These are phyloP conservation scores for Drosophila gaucha DNA, from an alignment of 2,888 invertebrate species.

Conservation along the genomic window DNA sequence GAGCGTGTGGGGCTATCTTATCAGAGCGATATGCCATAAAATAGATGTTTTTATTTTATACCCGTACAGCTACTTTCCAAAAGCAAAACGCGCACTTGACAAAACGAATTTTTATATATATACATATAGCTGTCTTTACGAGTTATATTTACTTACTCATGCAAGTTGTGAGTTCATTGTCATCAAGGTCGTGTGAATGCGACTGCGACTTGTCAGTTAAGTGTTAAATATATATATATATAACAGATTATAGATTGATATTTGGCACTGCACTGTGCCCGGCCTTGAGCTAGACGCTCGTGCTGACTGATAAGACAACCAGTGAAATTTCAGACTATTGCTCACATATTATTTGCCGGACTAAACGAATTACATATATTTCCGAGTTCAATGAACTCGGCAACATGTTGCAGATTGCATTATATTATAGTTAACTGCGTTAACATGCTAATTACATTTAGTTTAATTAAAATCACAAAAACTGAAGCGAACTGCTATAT, in stretches of 20 bases:
- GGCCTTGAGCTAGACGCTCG: constrained; percentile 30
- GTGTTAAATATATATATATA: constrained; percentile 27
- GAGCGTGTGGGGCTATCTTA: constrained; percentile 48
- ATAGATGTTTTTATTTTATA: constrained; percentile 49
- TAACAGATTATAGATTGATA: constrained; percentile 42
- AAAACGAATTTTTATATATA: constrained; percentile 16
- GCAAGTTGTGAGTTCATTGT: constrained; percentile 56
- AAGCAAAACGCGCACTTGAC: constrained; percentile 40
- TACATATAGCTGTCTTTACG: not conserved
- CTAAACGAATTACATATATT: constrained; percentile 13
- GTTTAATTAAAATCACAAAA: constrained; percentile 62
- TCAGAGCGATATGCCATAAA: constrained; percentile 50
- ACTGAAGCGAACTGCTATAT: constrained; percentile 45
- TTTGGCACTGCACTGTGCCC: constrained; percentile 17
- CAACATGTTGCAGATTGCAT: constrained; percentile 51
- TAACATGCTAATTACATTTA: constrained; percentile 75
- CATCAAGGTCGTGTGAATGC: constrained; percentile 60
- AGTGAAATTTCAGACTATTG: not conserved
- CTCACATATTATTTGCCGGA: constrained; percentile 9
- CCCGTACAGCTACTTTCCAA: constrained; percentile 17
- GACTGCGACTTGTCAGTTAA: constrained; percentile 26
- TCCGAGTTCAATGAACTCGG: constrained; percentile 42
- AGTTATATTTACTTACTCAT: constrained; percentile 3
- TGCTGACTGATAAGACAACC: constrained; percentile 41
- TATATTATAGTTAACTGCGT: constrained; percentile 63